Evolutionary conservation across 2,797 vertebrate species (phyloP), one percentile per base, ranked within the genome.

Genomic region (Synaphobranchus kaupii): DNA sequence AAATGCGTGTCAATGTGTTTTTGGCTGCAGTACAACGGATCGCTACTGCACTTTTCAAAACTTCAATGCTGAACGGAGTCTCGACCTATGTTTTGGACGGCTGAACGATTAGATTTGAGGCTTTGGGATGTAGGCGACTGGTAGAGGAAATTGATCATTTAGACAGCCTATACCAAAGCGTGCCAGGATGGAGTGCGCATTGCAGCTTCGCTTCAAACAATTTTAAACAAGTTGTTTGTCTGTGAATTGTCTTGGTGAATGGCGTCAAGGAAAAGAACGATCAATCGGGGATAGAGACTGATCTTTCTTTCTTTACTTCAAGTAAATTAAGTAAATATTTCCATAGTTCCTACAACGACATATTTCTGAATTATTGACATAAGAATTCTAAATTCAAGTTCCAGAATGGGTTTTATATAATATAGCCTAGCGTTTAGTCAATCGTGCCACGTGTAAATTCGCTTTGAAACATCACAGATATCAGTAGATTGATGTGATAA

Each of bases 1-100:
- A 28, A 15, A 20, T 58, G 83, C 83, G 83, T 10, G n/a, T 63
- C 58, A 84, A 47, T 58, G 25, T 80, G 39, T 80, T 80, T 80
- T 47, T 48, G 44, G 20, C 76, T 20, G 44, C 44, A 48, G 76
- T 48, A 20, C 73, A 80, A 48, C 39, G 2, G 39, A 76, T 76
- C 71, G 76, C 44, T 47, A 10, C 39, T 47, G 76, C 17, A 80
- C 20, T 25, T 22, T 25, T 22, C 6, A 80, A 8, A 47, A 47
- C 20, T 80, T 10, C 3, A 34, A 66, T 4, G 0, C 39, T 78
- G 39, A 78, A 78, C 73, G 39, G 15, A 78, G 73, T 78, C 47
- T 78, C 39, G 39, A 78, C 7, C 28, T 10, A 28, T 12, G 28
- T 47, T 47, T 48, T 48, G 7, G 7, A 10, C 17, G 25, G 34